Base-by-base conservation (phyloP, 2,888 invertebrate species). In the Aradus depressus region DNA sequence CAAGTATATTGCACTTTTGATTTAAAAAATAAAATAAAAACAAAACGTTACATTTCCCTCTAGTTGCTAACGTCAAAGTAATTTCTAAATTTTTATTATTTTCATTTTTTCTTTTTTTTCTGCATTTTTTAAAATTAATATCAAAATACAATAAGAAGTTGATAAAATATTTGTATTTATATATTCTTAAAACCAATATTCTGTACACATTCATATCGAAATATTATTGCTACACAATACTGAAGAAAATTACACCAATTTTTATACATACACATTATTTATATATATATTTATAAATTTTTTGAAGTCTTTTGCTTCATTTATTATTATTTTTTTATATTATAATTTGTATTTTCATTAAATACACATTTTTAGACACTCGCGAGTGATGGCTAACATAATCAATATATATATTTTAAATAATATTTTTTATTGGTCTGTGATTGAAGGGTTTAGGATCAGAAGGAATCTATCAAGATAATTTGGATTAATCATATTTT, bases 51-150 rank as follows among this genome's bases (percentile, higher is more conserved):
- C 37, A 45, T 32, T 38, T 28, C 32, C 25, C 37, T 38, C 41
- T 50, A 52, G 53, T 55, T 55, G 55, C 55, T 53, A 52, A 38
- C 52, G 52, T 43, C 51, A 52, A 55, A 55, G 51, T 55, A 55
- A 55, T 6, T 41, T n/a, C n/a, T n/a, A n/a, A n/a, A n/a, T n/a
- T n/a, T n/a, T n/a, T n/a, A n/a, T n/a, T n/a, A n/a, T n/a, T n/a
- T n/a, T n/a, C n/a, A n/a, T n/a, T n/a, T n/a, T n/a, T n/a, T n/a
- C n/a, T n/a, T n/a, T n/a, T 49, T 49, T 41, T 28, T 37, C 49
- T 49, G 41, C 49, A 10, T 25, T 37, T 41, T 49, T 41, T 32
- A 16, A 49, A 31, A 34, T 52, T 44, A 35, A 42, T 54, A 54
- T 38, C 50, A 54, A 54, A 54, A 55, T 52, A 55, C 52, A 55